phyloP scores from a whole-genome alignment of 2,888 invertebrate species.

The Tryphoninae sp. region DNA sequence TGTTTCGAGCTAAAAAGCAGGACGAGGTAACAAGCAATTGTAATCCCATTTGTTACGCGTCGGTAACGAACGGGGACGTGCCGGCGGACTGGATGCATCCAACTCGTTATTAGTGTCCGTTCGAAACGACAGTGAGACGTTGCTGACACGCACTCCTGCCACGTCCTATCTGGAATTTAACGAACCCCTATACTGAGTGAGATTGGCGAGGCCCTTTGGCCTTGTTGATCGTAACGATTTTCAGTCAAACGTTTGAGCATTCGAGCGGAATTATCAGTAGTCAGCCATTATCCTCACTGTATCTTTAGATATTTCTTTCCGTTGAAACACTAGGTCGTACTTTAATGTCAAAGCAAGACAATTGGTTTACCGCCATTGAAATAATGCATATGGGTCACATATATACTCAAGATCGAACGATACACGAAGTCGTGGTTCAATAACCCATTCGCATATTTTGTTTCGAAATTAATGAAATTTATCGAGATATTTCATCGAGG shows the following conservation, averaged over 20 bases:
- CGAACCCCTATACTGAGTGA: conserved; percentile 1
- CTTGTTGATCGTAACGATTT: conserved; percentile 9
- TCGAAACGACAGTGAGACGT: conserved; percentile 44
- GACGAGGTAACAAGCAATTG: conserved; percentile 50
- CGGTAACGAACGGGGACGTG: conserved; percentile 50
- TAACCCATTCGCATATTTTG: no score
- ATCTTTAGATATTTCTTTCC: background rate
- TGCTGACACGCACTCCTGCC: conserved; percentile 1
- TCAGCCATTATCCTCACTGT: conserved; percentile 5
- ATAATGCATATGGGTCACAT: no score
- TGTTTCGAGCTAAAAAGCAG: background rate
- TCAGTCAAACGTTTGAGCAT: background rate
- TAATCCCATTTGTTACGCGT: conserved; percentile 57
- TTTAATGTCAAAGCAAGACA: no score
- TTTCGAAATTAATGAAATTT: no score
- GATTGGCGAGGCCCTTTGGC: background rate
- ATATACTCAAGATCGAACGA: no score
- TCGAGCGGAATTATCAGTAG: background rate
- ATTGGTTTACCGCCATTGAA: no score
- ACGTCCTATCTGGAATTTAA: conserved; percentile 39
- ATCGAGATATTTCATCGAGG: no score
- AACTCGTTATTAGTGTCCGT: conserved; percentile 55
- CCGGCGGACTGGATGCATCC: conserved; percentile 32
- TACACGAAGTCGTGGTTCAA: no score
- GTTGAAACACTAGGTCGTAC: no score